phyloP scores from a whole-genome alignment of 2,113 vertebrate genomes.

The Onychostruthus taczanowskii region DNA sequence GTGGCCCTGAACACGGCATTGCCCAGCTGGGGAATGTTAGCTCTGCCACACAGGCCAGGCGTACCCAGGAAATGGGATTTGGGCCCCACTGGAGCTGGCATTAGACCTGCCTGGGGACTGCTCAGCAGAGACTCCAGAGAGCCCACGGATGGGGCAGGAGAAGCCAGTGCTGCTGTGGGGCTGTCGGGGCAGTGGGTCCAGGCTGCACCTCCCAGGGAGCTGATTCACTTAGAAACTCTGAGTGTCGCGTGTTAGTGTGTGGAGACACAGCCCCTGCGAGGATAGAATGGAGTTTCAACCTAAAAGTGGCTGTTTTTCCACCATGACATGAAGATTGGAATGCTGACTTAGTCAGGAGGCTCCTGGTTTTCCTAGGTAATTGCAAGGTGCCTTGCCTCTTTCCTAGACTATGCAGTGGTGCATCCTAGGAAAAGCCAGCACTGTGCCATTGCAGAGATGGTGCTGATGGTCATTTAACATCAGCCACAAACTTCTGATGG shows the following conservation, averaged over 20 bases:
- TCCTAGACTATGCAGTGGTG: neutral
- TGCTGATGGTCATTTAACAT: neutral
- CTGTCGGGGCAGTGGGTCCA: neutral
- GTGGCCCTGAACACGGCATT: neutral
- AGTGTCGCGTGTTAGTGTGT: accelerated
- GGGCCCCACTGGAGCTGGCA: neutral
- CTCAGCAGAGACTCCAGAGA: neutral
- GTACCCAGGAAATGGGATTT: neutral
- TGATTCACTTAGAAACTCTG: accelerated
- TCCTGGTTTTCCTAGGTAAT: neutral
- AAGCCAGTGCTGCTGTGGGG: neutral
- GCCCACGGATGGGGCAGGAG: accelerated
- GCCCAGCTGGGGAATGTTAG: neutral
- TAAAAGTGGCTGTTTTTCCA: neutral
- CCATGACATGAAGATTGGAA: neutral
- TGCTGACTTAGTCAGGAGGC: neutral
- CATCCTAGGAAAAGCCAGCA: neutral
- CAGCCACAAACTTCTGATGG: neutral
- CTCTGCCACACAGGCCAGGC: accelerated
- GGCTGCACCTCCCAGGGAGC: neutral
- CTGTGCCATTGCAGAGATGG: neutral
- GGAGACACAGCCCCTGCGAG: neutral
- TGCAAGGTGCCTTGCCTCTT: neutral
- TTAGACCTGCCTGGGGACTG: neutral
- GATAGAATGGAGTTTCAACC: accelerated